Evolutionary conservation across 2,797 vertebrate species (phyloP).

Genomic region (Enteromius mattozi): DNA sequence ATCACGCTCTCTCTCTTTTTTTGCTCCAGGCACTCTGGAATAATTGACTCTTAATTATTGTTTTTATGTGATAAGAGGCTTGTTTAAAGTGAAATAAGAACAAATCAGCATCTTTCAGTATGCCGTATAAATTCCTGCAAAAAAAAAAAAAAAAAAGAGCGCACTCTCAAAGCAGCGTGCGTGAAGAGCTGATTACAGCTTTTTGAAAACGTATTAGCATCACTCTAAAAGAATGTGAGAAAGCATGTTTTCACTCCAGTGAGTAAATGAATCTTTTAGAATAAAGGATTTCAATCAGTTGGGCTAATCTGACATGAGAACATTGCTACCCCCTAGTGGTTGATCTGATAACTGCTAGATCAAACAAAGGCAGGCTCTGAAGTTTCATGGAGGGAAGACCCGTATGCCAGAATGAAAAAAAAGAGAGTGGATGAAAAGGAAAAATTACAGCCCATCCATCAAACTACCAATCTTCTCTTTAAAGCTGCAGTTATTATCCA

Average conservation of each 20-base stretch:
- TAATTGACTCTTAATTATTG: constrained; percentile 46
- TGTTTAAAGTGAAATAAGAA: constrained; percentile 50
- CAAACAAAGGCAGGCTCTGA: background rate
- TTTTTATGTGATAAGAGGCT: constrained; percentile 40
- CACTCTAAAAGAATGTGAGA: constrained; percentile 19
- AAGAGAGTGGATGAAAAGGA: background rate
- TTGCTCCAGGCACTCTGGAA: constrained; percentile 32
- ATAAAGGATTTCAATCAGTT: constrained; percentile 30
- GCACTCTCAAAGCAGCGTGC: background rate
- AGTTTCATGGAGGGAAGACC: background rate
- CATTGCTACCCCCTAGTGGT: constrained; percentile 57
- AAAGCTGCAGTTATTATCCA: constrained; percentile 36
- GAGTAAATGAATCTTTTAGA: constrained; percentile 44
- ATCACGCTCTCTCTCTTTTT: constrained; percentile 22
- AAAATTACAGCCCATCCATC: constrained; percentile 37
- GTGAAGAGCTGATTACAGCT: constrained; percentile 30
- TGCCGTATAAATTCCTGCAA: background rate
- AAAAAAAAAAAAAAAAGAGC: background rate
- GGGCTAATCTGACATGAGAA: constrained; percentile 17
- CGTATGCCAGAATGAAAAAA: background rate
- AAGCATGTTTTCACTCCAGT: constrained; percentile 26
- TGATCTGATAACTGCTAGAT: background rate
- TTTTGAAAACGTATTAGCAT: constrained; percentile 32
- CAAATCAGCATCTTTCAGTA: constrained; percentile 41
- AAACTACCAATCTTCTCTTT: constrained; percentile 37